Evolutionary conservation across 1,140 invertebrate genomes (phyloP).

Genomic region (Dinoponera quadriceps): DNA sequence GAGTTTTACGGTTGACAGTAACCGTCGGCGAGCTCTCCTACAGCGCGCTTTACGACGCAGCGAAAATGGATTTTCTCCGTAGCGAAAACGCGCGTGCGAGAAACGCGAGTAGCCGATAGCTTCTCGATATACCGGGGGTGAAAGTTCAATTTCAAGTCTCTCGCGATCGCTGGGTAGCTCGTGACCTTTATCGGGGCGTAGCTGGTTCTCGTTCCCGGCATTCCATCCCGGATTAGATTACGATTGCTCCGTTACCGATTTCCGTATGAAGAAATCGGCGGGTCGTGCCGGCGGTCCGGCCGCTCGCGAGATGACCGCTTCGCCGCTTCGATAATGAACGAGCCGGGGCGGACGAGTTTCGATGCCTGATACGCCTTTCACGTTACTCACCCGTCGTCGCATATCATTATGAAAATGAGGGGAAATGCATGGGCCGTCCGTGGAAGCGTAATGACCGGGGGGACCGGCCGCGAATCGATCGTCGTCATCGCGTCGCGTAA

Average conservation of each 20-base stretch:
- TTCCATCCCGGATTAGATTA: constrained; percentile 8
- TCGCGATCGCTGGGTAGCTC: constrained; percentile 10
- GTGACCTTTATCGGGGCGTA: constrained; percentile 30
- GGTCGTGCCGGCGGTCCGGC: background rate
- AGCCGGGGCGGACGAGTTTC: background rate
- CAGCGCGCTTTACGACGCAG: background rate
- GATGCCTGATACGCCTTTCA: background rate
- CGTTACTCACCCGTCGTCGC: background rate
- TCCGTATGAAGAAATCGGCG: background rate
- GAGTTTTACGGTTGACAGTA: constrained; percentile 37
- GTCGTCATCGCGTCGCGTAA: too few relatives aligned
- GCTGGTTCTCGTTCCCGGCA: background rate
- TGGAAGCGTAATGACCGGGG: background rate
- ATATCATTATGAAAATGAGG: constrained; percentile 13
- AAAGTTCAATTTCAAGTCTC: constrained; percentile 53
- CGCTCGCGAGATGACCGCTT: background rate
- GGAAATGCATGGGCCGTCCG: too few relatives aligned
- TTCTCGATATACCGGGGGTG: too few relatives aligned
- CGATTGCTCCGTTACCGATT: constrained; percentile 1
- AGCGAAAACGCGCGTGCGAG: constrained; percentile 1
- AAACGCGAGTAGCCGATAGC: background rate
- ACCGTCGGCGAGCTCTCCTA: background rate
- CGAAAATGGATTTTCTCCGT: constrained; percentile 6
- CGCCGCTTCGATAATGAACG: constrained; percentile 7
- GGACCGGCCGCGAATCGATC: constrained; percentile 1